Evolutionary conservation across 2,797 vertebrate species (phyloP).

Genomic region (Cyprinella venusta): DNA sequence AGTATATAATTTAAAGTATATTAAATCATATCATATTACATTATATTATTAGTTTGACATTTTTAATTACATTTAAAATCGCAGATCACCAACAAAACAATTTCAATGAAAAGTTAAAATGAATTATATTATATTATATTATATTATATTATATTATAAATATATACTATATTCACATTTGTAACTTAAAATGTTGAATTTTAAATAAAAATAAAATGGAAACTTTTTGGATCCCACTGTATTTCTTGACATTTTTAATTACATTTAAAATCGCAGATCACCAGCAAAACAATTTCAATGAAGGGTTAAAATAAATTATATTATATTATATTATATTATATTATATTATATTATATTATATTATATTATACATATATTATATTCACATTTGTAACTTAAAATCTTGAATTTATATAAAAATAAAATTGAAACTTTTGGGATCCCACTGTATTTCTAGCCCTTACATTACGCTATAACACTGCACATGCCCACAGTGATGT

Average conservation of each 20-base stretch:
- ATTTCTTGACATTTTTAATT: too few relatives aligned
- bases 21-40: neutral
- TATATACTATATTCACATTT: neutral
- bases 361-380: too few relatives aligned
- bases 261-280: too few relatives aligned
- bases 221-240: neutral
- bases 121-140: too few relatives aligned
- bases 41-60: neutral
- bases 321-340: too few relatives aligned
- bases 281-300: too few relatives aligned
- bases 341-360: too few relatives aligned
- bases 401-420: neutral
- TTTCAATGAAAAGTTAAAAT: neutral
- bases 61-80: neutral
- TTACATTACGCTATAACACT: neutral
- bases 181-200: neutral
- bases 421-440: fast-evolving
- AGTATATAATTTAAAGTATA: too few relatives aligned
- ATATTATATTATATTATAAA: too few relatives aligned
- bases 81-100: neutral
- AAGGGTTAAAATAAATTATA: too few relatives aligned
- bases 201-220: neutral
- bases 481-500: neutral
- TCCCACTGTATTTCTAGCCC: neutral
- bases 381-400: neutral